These are phyloP conservation scores for Brachyptera putata DNA, from an alignment of 2,888 invertebrate genomes.

Conservation along the genomic window DNA sequence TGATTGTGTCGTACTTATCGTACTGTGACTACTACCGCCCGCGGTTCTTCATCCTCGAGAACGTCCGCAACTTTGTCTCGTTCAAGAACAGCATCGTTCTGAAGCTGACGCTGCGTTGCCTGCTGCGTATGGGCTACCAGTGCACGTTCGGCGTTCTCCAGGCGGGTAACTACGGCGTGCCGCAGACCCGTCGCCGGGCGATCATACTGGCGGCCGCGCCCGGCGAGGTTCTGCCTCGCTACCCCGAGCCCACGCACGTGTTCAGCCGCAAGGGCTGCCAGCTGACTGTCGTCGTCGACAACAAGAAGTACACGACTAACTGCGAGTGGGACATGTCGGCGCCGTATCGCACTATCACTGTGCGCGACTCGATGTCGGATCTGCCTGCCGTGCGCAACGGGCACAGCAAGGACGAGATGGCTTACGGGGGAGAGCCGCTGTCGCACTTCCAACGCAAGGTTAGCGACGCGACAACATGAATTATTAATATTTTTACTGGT, in stretches of 20 bases:
- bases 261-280: slow-evolving; percentile 68
- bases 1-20: slow-evolving; percentile 75
- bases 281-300: slow-evolving; percentile 56
- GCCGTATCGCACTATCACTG: slow-evolving; percentile 71
- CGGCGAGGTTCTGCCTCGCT: slow-evolving; percentile 65
- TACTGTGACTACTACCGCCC: slow-evolving; percentile 84
- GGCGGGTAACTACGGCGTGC: slow-evolving; percentile 80
- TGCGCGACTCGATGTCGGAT: slow-evolving; percentile 80
- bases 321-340: slow-evolving; percentile 64
- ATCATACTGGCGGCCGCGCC: slow-evolving; percentile 81
- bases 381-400: slow-evolving; percentile 72
- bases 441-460: slow-evolving; percentile 69
- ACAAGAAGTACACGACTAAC: slow-evolving; percentile 51
- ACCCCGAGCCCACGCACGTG: slow-evolving; percentile 75
- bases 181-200: slow-evolving; percentile 72
- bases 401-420: slow-evolving; percentile 61
- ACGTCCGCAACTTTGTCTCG: slow-evolving; percentile 80
- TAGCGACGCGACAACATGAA: slow-evolving; percentile 26
- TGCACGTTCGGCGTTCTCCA: slow-evolving; percentile 78
- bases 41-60: slow-evolving; percentile 77
- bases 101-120: slow-evolving; percentile 69
- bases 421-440: slow-evolving; percentile 64
- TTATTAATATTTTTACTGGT: not conserved
- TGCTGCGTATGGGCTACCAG: slow-evolving; percentile 81
- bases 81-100: slow-evolving; percentile 78